Evolutionary conservation across 2,888 invertebrate species (phyloP), one percentile per base, ranked within the genome.

Genomic region (Rhogogaster chlorosoma): DNA sequence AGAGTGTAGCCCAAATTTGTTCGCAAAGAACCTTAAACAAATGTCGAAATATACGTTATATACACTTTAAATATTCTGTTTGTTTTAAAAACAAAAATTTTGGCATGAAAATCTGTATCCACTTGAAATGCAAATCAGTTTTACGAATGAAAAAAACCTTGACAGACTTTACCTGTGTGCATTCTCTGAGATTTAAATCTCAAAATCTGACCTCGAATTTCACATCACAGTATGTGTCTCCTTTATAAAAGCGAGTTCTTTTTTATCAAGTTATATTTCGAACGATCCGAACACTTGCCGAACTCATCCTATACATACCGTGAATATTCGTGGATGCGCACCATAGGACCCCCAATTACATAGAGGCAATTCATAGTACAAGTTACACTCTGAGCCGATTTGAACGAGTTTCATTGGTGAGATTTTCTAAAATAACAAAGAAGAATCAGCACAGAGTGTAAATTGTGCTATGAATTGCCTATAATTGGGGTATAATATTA

Each of bases 101-200:
- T 67, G 26, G 26, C 64, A 64, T 64, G 26, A 26, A 22, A 26
- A 64, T 64, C 64, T 64, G 64, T 64, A 64, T 64, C 64, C 29
- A 26, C 26, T 64, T 64, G 64, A 64, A 15, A 67, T 67, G 67
- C 67, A 67, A 67, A 67, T 67, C 32, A 18, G 67, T 67, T 67
- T 67, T 67, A 12, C 67, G 32, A 4, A 67, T 29, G 9, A 67
- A 67, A 67, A 12, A 67, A 32, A 18, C 67, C 67, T 67, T 67
- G 67, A 67, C 67, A 67, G 67, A 67, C 6, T 67, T 67, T 18
- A 29, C 18, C 67, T 67, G 15, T 32, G 18, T 32, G 32, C 67
- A 67, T 32, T 67, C 26, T 18, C 67, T 6, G 22, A 12, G 32
- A 67, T 67, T 32, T 32, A 18, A 67, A 67, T 67, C 32, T 67